Base-by-base conservation (phyloP, 2,113 vertebrate species). In the Oryzias javanicus region DNA sequence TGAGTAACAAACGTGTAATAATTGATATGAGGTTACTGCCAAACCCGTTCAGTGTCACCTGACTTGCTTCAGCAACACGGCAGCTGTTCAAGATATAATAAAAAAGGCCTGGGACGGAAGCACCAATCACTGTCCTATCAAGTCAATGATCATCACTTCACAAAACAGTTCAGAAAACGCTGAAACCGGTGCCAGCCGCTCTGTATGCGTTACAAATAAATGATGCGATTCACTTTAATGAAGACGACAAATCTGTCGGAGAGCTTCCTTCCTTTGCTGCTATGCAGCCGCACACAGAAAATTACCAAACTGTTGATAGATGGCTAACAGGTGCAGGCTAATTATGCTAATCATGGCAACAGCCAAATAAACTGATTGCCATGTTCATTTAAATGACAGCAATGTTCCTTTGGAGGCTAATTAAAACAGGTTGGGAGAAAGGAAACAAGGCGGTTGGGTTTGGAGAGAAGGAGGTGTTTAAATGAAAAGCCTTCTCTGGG, bases 331-430 rank as follows among this genome's bases (percentile, higher is more conserved):
- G 87, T 90, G 90, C 78, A 52, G 70, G 73, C 74, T 90, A 86
- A 88, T 89, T 88, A 87, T 80, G 74, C 79, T 85, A 88, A 89
- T 88, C 84, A 80, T 79, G 81, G 74, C 86, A 87, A 88, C 84
- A 82, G 76, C 74, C 81, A 90, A 89, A 86, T 86, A 88, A 89
- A 90, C 82, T 89, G 86, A 91, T 91, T 90, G 85, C 82, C 81
- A 69, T 84, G 90, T 91, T 91, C 84, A 86, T 91, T 86, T 81
- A 89, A 88, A 90, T 89, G 87, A 83, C 85, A 85, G 74, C 80
- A 80, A 89, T 78, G 84, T 86, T 88, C 76, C 69, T 87, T 89
- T 45, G 74, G 82, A 80, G 86, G 83, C 83, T 90, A 89, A 90
- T 92, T 91, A 91, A 90, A 85, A 81, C 45, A 60, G 83, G 67